Base-by-base conservation (phyloP, 2,113 vertebrate genomes). In the Benitochromis conjunctus region DNA sequence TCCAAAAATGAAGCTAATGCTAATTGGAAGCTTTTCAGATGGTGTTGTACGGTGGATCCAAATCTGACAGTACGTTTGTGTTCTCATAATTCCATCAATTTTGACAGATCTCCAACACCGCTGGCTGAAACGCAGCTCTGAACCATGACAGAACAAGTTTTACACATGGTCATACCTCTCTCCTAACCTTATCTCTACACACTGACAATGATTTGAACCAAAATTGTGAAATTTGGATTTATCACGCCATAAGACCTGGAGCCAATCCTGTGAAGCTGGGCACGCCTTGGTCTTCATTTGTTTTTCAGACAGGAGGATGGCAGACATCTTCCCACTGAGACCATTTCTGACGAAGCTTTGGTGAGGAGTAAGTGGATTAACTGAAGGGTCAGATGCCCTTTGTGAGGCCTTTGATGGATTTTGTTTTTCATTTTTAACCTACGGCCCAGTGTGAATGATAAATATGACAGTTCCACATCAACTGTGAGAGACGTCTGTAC, bases 301-400 rank as follows among this genome's bases (percentile, higher is more conserved):
- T n/a, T n/a, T n/a, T n/a, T n/a, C 8, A 46, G 38, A 46, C 38
- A 46, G 5, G 19, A 66, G 43, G 21, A 26, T 26, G 64, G 1
- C 1, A 11, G 8, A 10, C 0, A 29, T 46, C 13, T 0, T 71
- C 38, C 62, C 21, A 46, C 41, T 46, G 21, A 46, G 66, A 46
- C 21, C 66, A 26, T 46, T 7, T 26, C 21, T 46, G 66, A 71
- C 18, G 64, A 69, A 43, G 64, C 2, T 21, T 26, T 6, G 8
- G 2, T 0, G 64, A 43, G 2, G 3, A 69, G n/a, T 24, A 24
- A 12, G 38, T 43, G 5, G 0, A 43, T 24, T 7, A 2, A 43
- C 24, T 43, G n/a, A 69, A 66, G 11, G 19, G 19, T 5, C 38
- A 41, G 36, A 66, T 41, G 62, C 0, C 13, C 66, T 46, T 43